Percentiles rank a stretch among this genome's conserved stretches.
Conservation (phyloP, 2,888 invertebrate genomes). For the Chaetoderma sp. region DNA sequence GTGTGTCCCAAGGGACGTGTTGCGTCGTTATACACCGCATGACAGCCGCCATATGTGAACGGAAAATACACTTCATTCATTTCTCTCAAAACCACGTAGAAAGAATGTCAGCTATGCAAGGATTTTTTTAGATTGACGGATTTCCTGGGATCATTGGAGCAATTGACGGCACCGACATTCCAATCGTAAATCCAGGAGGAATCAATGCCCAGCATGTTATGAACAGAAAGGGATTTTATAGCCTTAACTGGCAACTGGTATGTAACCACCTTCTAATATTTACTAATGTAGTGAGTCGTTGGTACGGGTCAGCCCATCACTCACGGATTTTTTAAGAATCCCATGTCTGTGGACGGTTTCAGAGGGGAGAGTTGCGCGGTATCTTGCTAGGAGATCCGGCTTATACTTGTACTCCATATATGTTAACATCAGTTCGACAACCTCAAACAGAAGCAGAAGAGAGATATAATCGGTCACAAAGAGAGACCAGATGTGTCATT, state of each 20-base stretch:
- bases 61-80: neutral
- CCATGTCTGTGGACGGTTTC: neutral
- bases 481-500: no score
- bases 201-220: neutral
- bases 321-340: constrained; percentile 8
- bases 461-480: no score
- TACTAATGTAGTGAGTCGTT: constrained; percentile 2
- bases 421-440: no score
- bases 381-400: no score
- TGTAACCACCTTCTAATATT: neutral
- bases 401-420: no score
- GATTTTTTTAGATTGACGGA: neutral
- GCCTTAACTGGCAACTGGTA: neutral
- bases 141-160: constrained; percentile 1
- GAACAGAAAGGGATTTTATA: constrained; percentile 5
- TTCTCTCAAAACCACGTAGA: neutral
- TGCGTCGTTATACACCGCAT: constrained; percentile 3
- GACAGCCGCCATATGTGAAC: neutral
- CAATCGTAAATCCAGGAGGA: constrained; percentile 8
- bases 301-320: constrained; percentile 9
- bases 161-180: neutral
- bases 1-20: neutral
- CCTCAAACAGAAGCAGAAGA: no score
- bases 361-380: neutral
- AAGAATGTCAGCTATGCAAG: neutral